These are phyloP conservation scores for Clamator glandarius DNA, from an alignment of 2,797 vertebrate genomes.

Conservation along the genomic window DNA sequence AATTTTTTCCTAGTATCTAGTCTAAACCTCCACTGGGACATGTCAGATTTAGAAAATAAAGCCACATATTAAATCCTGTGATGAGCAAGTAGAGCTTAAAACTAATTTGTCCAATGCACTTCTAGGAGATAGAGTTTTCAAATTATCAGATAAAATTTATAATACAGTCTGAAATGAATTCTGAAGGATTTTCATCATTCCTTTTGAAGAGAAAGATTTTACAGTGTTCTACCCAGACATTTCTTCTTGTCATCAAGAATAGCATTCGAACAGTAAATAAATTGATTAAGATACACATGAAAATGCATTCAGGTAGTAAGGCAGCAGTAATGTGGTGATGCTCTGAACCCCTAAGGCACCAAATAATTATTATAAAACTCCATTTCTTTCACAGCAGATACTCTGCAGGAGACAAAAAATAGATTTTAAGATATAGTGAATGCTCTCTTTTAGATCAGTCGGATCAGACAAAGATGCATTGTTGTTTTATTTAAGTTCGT, in stretches of 20 bases:
- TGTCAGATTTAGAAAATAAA: conserved; percentile 8
- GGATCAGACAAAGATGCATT: neutral
- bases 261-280: conserved; percentile 35
- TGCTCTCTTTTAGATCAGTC: conserved; percentile 6
- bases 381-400: conserved; percentile 48
- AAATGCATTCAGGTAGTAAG: conserved; percentile 26
- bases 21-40: neutral
- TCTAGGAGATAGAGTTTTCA: neutral
- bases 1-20: too few species aligned
- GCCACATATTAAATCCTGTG: neutral
- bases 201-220: neutral
- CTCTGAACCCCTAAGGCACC: conserved; percentile 21
- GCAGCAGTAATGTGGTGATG: neutral
- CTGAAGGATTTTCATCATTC: conserved; percentile 32
- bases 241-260: conserved; percentile 13
- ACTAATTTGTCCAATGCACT: neutral
- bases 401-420: conserved; percentile 19
- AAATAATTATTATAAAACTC: conserved; percentile 21
- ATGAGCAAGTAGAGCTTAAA: neutral
- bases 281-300: conserved; percentile 6
- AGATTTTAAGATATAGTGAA: conserved; percentile 26
- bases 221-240: neutral
- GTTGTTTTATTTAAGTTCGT: conserved; percentile 8
- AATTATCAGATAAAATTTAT: conserved; percentile 11
- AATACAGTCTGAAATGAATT: neutral